Base-by-base conservation (phyloP, 2,797 vertebrate genomes). In the Sebastes minor region DNA sequence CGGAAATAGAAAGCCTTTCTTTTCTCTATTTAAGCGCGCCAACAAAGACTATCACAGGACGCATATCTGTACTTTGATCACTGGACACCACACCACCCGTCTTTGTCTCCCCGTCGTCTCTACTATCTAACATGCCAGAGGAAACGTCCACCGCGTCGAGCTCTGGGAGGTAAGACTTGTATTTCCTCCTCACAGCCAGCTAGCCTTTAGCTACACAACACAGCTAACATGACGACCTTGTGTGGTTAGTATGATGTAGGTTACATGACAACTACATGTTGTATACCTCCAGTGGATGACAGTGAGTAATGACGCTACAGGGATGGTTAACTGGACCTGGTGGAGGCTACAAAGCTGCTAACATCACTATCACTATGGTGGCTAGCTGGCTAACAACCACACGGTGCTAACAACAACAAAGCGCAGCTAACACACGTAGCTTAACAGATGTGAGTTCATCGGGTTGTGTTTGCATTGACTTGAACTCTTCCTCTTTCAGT, bases 1-100 rank as follows among this genome's bases (percentile, higher is more conserved):
- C 96, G 96, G 96, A 96, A 96, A 88, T 92, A 90, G 89, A 60
- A 73, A 73, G 32, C 76, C 42, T 30, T 30, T 79, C 60, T 89
- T 88, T 83, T 93, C 94, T 91, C 93, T 96, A 96, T 96, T 95
- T 96, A 96, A 96, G 94, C 94, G 96, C 95, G 95, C 94, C 94
- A 96, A 96, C 95, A 92, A 95, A 91, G 93, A 77, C 59, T 28
- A 7, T 55, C 22, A 23, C 49, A 27, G 42, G 7, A 53, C 32
- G 22, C 30, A 20, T 66, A 28, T 72, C 9, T 71, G 59, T 56
- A 28, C 69, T 84, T 82, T 80, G 76, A 33, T 77, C 64, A 32
- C 60, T 0, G 28, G 1, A 22, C 13, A 42, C 5, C 6, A 46
- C 14, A 3, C 8, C 4, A 22, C 4, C 16, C 8, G n/a, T 16